Evolutionary conservation across 2,888 invertebrate genomes (phyloP), one percentile per base, ranked within the genome.

Genomic region (Malacosoma neustria): DNA sequence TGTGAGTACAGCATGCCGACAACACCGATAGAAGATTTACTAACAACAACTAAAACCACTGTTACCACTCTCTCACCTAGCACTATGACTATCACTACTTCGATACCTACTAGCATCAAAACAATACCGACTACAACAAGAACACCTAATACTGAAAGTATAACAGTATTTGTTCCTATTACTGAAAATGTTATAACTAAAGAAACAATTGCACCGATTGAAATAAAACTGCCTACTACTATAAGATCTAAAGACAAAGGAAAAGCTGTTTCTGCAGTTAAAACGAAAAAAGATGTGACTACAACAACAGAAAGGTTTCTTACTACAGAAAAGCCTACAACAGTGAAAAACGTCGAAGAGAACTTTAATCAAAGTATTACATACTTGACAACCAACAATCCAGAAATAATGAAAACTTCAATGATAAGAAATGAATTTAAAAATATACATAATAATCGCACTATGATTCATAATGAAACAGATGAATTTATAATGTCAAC

Each of bases 1-100:
- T 85, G 84, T 60, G 72, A 77, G 58, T 56, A 56, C 51, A 65
- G 71, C 72, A 72, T 74, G 63, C 54, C 67, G 37, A 58, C 70
- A 33, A 61, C 65, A 33, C 65, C 68, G 44, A 54, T 63, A 52
- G 71, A 68, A 59, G 72, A 73, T 55, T 44, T 68, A 69, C 71
- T 84, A 79, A 80, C 73, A 66, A 66, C 72, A 53, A 65, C 61
- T 65, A 69, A 64, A 62, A 41, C 52, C 41, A 50, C 57, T 57
- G 39, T 47, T 32, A 38, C 51, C 44, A 52, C 50, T 46, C 48
- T 52, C 43, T 48, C 46, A 46, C 45, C 53, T 45, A 48, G 49
- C 33, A 42, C 51, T 48, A 38, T 48, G 39, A 49, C 55, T 38
- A 49, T 42, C 45, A 36, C 45, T 42, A 40, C 38, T 46, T 43